phyloP scores from a whole-genome alignment of 2,888 invertebrate genomes.

The Drosophila engyochracea region DNA sequence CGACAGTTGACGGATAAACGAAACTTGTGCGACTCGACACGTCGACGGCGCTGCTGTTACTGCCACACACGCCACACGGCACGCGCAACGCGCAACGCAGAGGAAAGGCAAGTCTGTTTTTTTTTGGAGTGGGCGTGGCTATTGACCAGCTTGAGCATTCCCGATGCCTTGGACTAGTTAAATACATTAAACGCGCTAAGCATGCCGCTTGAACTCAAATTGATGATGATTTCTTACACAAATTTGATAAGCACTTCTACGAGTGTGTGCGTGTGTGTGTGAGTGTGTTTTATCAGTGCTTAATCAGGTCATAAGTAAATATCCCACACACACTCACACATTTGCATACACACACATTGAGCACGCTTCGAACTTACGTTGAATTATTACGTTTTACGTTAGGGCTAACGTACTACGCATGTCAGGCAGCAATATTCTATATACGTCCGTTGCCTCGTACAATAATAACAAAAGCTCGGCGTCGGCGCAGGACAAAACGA shows the following conservation, averaged over 20 bases:
- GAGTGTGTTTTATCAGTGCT: conserved; percentile 13
- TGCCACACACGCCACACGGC: conserved; percentile 54
- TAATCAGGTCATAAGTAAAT: conserved; percentile 30
- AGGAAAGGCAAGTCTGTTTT: background rate
- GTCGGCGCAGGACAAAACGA: conserved; percentile 54
- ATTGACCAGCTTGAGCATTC: conserved; percentile 2
- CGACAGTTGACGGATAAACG: conserved; percentile 49
- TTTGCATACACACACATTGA: background rate
- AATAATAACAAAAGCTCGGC: conserved; percentile 42
- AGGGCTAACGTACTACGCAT: conserved; percentile 42
- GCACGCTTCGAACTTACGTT: conserved; percentile 16
- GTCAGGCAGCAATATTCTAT: conserved; percentile 24
- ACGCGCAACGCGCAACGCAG: conserved; percentile 36
- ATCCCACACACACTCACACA: background rate
- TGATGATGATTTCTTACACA: conserved; percentile 25
- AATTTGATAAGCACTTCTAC: conserved; percentile 5
- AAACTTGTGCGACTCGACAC: conserved; percentile 72
- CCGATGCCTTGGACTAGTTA: conserved; percentile 16
- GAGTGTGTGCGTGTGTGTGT: background rate
- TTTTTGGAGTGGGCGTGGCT: background rate
- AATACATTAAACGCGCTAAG: conserved; percentile 14
- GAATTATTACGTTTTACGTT: conserved; percentile 38
- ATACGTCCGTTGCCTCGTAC: conserved; percentile 14
- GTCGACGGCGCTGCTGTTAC: conserved; percentile 74
- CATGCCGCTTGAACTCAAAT: conserved; percentile 36